phyloP scores from a whole-genome alignment of 2,888 invertebrate species.

The Melanophora roralis region DNA sequence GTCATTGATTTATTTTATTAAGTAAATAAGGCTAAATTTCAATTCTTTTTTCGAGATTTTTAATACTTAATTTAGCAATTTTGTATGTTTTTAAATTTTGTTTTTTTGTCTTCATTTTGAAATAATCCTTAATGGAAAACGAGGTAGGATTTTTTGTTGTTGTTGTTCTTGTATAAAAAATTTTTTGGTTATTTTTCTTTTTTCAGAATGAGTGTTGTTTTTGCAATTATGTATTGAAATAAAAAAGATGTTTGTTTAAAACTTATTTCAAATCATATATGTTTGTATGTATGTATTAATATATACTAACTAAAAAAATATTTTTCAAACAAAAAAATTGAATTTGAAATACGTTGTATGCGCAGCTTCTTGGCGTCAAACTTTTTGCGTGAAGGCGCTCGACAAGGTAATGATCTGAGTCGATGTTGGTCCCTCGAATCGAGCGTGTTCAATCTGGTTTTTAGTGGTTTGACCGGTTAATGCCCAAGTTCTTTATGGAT shows the following conservation, averaged over 20 bases:
- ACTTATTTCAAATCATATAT: not conserved
- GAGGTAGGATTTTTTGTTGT: conserved; percentile 77
- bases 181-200: conserved; percentile 59
- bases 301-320: not conserved
- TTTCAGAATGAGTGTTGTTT: conserved; percentile 43
- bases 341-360: not conserved
- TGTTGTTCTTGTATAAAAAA: conserved; percentile 65
- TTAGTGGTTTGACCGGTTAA: no score
- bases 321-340: not conserved
- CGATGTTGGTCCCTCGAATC: no score
- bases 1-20: conserved; percentile 44
- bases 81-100: conserved; percentile 61
- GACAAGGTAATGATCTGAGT: no score
- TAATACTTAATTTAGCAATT: conserved; percentile 65
- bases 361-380: no score
- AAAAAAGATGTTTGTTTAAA: conserved; percentile 27
- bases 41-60: conserved; percentile 61
- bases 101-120: conserved; percentile 63
- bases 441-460: no score
- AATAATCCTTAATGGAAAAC: conserved; percentile 74
- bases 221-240: conserved; percentile 37
- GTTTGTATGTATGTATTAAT: not conserved
- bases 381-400: no score
- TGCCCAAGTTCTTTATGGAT: no score
- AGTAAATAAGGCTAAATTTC: conserved; percentile 61